Evolutionary conservation across 1,140 invertebrate species (phyloP), one percentile per base, ranked within the genome.

Genomic region (Reticulitermes speratus): DNA sequence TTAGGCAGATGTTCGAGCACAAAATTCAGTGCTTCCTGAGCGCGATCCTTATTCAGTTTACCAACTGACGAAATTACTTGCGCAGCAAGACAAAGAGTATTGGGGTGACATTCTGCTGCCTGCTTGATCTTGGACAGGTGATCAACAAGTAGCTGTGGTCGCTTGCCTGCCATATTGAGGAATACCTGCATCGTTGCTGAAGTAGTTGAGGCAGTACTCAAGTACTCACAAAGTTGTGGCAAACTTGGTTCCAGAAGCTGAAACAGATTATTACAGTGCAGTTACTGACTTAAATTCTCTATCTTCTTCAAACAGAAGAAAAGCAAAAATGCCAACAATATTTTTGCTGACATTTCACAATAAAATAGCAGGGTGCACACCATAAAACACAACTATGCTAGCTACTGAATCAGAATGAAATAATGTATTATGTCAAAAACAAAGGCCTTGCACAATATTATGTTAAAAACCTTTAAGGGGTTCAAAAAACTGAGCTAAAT

Each of bases 11-110:
- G 94, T 88, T 95, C 94, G 55, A 96, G 91, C 82, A 97, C 94
- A 91, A 96, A 97, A 90, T 96, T 95, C 45, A 97, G 90, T 16
- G 96, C 95, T 88, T 95, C 95, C 89, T 96, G 94, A 0, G 95
- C 96, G 87, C 94, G 93, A 88, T 95, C 95, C 91, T 95, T 94
- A 89, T 93, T 93, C 83, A 94, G 90, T 91, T 94, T 92, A 87
- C 94, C 93, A 86, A 95, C 91, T 44, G 93, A 93, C 45, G 95
- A 92, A 81, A 95, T 92, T 75, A 95, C 92, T 90, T 95, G 93
- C 86, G 94, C 94, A 84, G 94, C 93, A 44, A 95, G 90, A 82
- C 93, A 93, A 19, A 96, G 90, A 30, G 93, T 94, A 87, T 93
- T 93, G 0, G 96, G 94, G 89, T 96, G 94, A 52, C 93, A 91